These are phyloP conservation scores for Phymorhynchus buccinoides DNA, from an alignment of 1,140 invertebrate genomes.

Conservation along the genomic window DNA sequence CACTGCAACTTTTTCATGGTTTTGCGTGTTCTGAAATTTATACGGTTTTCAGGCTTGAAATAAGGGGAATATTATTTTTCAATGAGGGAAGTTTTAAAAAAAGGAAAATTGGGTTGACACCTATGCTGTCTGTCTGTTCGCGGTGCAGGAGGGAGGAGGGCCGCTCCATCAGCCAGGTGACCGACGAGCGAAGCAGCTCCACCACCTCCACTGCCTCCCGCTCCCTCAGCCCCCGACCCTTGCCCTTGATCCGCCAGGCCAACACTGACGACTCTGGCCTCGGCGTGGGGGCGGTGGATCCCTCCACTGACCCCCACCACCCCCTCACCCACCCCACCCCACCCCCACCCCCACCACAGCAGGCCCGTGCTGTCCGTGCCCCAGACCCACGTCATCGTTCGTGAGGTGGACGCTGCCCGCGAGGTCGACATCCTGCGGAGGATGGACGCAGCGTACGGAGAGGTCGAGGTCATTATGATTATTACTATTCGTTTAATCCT, in stretches of 20 bases:
- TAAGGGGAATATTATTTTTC: too few relatives aligned
- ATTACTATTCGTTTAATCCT: too few relatives aligned
- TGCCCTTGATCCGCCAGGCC: constrained; percentile 36
- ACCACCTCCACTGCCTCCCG: constrained; percentile 65
- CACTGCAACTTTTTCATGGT: too few relatives aligned
- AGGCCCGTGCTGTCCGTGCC: too few relatives aligned
- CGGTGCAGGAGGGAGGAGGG: constrained; percentile 26
- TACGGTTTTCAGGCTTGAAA: too few relatives aligned
- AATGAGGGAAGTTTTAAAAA: too few relatives aligned
- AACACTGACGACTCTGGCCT: too few relatives aligned
- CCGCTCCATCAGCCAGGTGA: constrained; percentile 13
- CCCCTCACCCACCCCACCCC: constrained; percentile 52
- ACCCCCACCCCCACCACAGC: constrained; percentile 63
- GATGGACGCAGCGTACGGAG: too few relatives aligned
- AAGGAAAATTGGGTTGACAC: too few relatives aligned
- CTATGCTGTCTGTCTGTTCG: background rate
- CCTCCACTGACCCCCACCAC: constrained; percentile 43
- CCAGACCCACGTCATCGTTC: constrained; percentile 55
- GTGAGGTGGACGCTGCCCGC: background rate
- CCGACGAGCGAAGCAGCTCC: constrained; percentile 68
- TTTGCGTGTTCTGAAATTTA: too few relatives aligned
- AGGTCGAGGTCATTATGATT: too few relatives aligned
- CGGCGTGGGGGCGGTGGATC: constrained; percentile 44
- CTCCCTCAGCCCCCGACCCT: constrained; percentile 7
- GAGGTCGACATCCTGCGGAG: background rate